Percentiles rank a stretch among this genome's conserved stretches.
Conservation (phyloP, 2,113 vertebrate genomes). For the Suncus etruscus region DNA sequence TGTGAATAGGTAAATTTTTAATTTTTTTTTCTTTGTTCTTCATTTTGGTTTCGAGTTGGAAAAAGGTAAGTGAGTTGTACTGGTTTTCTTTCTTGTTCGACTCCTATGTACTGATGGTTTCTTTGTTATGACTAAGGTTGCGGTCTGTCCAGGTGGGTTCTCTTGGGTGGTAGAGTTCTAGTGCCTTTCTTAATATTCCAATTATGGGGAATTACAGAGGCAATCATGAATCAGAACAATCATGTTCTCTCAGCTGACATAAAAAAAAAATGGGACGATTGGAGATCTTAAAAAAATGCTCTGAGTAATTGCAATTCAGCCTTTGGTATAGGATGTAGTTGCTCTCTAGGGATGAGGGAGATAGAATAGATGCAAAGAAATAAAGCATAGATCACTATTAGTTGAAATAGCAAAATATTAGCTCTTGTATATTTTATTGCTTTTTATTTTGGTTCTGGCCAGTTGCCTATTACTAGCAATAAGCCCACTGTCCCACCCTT, state of each 20-base stretch:
- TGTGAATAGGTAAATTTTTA: slow-evolving; percentile 44
- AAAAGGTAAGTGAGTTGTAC: slow-evolving; percentile 51
- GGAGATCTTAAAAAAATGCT: slow-evolving; percentile 34
- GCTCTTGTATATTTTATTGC: slow-evolving; percentile 48
- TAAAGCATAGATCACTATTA: slow-evolving; percentile 56
- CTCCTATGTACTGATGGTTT: slow-evolving; percentile 60
- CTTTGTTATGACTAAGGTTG: slow-evolving; percentile 76
- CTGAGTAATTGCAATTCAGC: slow-evolving; percentile 41
- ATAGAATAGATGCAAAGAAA: slow-evolving; percentile 55
- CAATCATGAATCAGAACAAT: not conserved
- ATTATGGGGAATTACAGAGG: not conserved
- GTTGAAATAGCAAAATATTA: slow-evolving; percentile 55
- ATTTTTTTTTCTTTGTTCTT: slow-evolving; percentile 50
- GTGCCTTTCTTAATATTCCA: slow-evolving; percentile 44
- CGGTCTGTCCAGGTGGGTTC: slow-evolving; percentile 64
- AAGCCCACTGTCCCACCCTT: not conserved
- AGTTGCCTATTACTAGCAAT: slow-evolving; percentile 18
- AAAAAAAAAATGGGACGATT: slow-evolving; percentile 46
- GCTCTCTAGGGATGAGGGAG: slow-evolving; percentile 56
- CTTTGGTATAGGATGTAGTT: slow-evolving; percentile 68
- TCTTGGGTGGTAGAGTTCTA: slow-evolving; percentile 44
- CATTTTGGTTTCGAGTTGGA: slow-evolving; percentile 50
- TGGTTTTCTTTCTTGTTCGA: slow-evolving; percentile 53
- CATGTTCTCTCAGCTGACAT: slow-evolving; percentile 44
- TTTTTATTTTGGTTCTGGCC: slow-evolving; percentile 52